Base-by-base conservation (phyloP, 2,888 invertebrate genomes). In the Heteromurus nitidus region DNA sequence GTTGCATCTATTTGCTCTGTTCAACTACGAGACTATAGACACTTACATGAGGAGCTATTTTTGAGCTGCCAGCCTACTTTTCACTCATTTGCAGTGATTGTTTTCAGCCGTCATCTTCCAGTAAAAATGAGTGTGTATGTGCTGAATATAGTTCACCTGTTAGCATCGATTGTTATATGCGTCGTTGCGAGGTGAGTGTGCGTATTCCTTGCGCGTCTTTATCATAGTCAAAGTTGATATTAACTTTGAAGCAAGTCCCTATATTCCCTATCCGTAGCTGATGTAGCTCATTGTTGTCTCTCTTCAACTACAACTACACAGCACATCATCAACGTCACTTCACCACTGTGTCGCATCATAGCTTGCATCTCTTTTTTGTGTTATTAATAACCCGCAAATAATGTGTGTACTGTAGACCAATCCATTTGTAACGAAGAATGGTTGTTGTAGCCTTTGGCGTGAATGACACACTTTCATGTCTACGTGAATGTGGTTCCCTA, bases 381-480 rank as follows among this genome's bases (percentile, higher is more conserved):
- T 47, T 76, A 76, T 76, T 76, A 76, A 76, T 76, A 76, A 60
- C 75, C 68, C 75, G 60, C 67, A 65, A 58, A 60, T 76, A 44
- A 75, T 67, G 50, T 74, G n/a, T 47, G 65, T 58, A n/a, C n/a
- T n/a, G 60, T 47, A 47, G 68, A 76, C 68, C 76, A 76, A 76
- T 76, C 68, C 76, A 68, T 76, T 76, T 31, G 76, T 76, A 68
- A 75, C 67, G 68, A 67, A 53, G 60, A 68, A 22, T 60, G 68
- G 22, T 50, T 68, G 60, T 50, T 76, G n/a, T n/a, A n/a, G 76
- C 76, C 50, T 30, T 68, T 68, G 68, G 76, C 76, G 47, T 76
- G 76, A 76, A 76, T 76, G 76, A 76, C 76, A 76, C 31, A 76
- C 76, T 76, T 76, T 76, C 60, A 26, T 55, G 75, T 20, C 65